Evolutionary conservation across 2,888 invertebrate genomes (phyloP).

Genomic region (Leucania comma): DNA sequence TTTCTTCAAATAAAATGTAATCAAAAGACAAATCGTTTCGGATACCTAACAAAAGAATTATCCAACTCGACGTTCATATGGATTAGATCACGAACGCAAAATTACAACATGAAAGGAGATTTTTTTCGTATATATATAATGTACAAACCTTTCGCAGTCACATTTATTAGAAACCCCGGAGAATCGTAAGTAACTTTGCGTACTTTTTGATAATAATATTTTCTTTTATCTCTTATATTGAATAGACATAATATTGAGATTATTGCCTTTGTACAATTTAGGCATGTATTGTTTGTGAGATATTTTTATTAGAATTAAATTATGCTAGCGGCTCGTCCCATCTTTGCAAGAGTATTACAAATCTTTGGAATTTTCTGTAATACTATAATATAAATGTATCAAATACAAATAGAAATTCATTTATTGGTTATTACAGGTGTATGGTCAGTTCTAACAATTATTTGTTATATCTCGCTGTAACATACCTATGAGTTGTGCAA

Average conservation of each 20-base stretch:
- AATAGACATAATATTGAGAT: conserved; percentile 32
- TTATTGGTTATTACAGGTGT: too few relatives aligned
- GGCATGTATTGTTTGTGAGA: conserved; percentile 1
- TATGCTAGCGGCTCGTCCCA: background rate
- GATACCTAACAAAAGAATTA: conserved; percentile 46
- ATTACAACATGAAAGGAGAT: conserved; percentile 24
- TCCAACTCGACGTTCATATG: conserved; percentile 13
- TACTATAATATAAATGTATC: too few relatives aligned
- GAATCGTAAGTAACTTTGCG: conserved; percentile 21
- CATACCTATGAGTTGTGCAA: too few relatives aligned
- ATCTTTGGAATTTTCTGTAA: too few relatives aligned
- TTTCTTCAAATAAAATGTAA: conserved; percentile 49
- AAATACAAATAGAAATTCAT: too few relatives aligned
- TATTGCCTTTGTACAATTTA: conserved; percentile 33
- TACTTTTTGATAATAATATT: conserved; percentile 29
- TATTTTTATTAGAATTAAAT: background rate
- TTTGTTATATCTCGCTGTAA: too few relatives aligned
- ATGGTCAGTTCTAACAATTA: too few relatives aligned
- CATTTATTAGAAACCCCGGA: conserved; percentile 25
- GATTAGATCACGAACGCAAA: conserved; percentile 34
- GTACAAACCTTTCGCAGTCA: background rate
- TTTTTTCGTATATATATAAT: conserved; percentile 14
- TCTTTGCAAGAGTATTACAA: too few relatives aligned
- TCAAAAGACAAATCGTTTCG: conserved; percentile 20
- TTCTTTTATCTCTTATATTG: conserved; percentile 28